Conservation (phyloP, 1,140 invertebrate species). For the Camponotus vicinus region DNA sequence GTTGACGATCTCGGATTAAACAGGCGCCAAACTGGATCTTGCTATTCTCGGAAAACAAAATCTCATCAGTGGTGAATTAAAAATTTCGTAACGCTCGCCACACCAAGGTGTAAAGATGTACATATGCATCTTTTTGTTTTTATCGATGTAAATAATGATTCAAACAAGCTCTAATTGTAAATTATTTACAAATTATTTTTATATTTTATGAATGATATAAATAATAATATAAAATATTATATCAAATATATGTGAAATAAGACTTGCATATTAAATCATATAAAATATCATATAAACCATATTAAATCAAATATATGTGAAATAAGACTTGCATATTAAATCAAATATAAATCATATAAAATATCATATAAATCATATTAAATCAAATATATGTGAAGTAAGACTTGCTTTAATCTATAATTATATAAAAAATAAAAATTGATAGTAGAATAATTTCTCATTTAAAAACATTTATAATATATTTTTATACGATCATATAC, state of each 20-base stretch:
- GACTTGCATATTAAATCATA: too few species aligned
- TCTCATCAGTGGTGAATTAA: slow-evolving; percentile 67
- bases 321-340: neutral
- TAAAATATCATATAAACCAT: too few species aligned
- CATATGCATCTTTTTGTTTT: neutral
- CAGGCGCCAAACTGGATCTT: slow-evolving; percentile 70
- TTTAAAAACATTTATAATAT: neutral
- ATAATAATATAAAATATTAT: too few species aligned
- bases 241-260: too few species aligned
- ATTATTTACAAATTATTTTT: neutral
- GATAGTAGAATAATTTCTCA: neutral
- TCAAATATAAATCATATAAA: too few species aligned
- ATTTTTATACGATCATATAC: neutral
- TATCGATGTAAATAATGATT: neutral
- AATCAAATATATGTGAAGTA: neutral
- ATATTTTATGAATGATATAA: neutral
- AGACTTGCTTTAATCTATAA: neutral
- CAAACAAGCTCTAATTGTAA: neutral
- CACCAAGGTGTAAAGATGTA: neutral
- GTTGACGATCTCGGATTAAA: slow-evolving; percentile 69
- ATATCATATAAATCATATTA: neutral
- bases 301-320: too few species aligned
- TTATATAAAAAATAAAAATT: neutral
- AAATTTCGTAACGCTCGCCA: slow-evolving; percentile 59
- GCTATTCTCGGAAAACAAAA: slow-evolving; percentile 68